phyloP scores from a whole-genome alignment of 2,113 vertebrate species.

The Notarius lentiginosus region DNA sequence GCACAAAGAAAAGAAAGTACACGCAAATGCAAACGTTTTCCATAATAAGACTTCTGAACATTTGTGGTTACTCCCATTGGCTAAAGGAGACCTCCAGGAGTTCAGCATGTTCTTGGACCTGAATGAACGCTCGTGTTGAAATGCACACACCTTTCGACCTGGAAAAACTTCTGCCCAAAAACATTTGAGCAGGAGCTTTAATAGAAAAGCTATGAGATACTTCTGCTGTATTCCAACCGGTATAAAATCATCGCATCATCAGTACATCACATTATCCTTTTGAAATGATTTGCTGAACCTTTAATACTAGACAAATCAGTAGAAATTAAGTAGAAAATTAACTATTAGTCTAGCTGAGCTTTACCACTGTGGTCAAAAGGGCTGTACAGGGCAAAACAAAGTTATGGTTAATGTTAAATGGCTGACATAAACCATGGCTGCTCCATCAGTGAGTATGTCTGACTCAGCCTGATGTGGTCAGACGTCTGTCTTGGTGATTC shows the following conservation, averaged over 20 bases:
- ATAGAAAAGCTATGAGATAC: background rate
- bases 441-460: conserved; percentile 27
- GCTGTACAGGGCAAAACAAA: background rate
- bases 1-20: background rate
- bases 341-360: conserved; percentile 2
- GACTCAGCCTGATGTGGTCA: conserved; percentile 43
- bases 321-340: background rate
- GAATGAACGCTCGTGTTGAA: background rate
- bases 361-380: conserved; percentile 33
- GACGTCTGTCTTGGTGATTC: conserved; percentile 39
- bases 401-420: conserved; percentile 33
- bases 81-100: background rate
- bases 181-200: background rate
- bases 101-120: conserved; percentile 14
- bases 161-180: background rate
- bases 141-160: conserved; percentile 9
- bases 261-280: background rate
- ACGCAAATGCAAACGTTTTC: conserved; percentile 23
- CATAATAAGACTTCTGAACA: conserved; percentile 4
- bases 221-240: background rate
- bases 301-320: background rate
- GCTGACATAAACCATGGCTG: conserved; percentile 31
- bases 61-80: background rate
- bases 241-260: background rate
- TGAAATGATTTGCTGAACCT: background rate